Conservation (phyloP, 1,140 invertebrate species). For the Laupala kohalensis region DNA sequence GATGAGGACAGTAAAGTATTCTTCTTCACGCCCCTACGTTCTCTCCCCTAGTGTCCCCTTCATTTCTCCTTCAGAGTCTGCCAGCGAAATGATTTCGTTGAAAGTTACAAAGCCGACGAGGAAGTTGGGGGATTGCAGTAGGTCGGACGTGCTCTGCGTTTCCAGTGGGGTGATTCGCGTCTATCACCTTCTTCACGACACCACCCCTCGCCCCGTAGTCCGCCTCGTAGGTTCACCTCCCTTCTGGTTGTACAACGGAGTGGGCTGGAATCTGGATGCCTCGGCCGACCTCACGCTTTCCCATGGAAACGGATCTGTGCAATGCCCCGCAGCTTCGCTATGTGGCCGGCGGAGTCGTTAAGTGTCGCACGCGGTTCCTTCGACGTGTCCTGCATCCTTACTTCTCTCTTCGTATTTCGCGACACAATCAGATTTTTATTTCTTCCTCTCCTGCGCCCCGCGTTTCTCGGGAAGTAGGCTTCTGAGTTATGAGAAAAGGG, state of each 20-base stretch:
- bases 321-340: neutral
- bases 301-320: neutral
- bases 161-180: neutral
- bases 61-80: too few species aligned
- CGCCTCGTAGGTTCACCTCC: too few species aligned
- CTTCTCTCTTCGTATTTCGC: too few species aligned
- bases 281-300: neutral
- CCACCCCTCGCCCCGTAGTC: too few species aligned
- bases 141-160: neutral
- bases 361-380: neutral
- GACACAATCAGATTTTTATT: neutral
- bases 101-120: neutral
- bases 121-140: neutral
- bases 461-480: neutral
- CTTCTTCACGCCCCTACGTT: too few species aligned
- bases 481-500: too few species aligned
- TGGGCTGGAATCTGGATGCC: neutral
- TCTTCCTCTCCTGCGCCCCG: neutral
- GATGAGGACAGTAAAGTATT: too few species aligned
- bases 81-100: neutral
- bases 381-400: neutral
- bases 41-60: too few species aligned
- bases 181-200: too few species aligned
- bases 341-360: too few species aligned
- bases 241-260: too few species aligned